phyloP scores from a whole-genome alignment of 2,113 vertebrate species.

The Pontoporia blainvillei region DNA sequence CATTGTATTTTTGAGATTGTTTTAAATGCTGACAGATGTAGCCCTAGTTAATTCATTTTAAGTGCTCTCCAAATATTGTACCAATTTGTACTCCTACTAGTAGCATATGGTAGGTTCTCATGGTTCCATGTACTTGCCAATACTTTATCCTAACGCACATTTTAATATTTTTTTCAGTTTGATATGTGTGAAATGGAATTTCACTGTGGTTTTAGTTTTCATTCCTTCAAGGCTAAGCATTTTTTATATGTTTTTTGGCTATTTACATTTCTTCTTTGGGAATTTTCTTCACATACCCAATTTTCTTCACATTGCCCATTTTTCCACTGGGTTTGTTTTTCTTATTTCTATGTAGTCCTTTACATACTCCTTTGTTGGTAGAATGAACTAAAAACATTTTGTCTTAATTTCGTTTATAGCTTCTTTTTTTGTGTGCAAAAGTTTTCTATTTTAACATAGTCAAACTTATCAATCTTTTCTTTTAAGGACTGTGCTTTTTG shows the following conservation, averaged over 20 bases:
- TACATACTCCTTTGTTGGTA: not conserved
- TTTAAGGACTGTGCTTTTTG: not conserved
- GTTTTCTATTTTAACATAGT: not conserved
- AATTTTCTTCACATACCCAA: not conserved
- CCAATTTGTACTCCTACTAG: not conserved
- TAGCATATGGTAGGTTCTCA: not conserved
- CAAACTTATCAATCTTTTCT: not conserved
- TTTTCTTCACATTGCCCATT: not conserved
- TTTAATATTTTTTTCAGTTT: not conserved
- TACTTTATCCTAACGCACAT: not conserved
- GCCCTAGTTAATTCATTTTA: not conserved
- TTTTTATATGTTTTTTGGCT: not conserved
- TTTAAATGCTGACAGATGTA: not conserved
- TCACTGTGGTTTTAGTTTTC: slow-evolving; percentile 14
- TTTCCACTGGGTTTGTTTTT: not conserved
- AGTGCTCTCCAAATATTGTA: not conserved
- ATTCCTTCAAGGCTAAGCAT: not conserved
- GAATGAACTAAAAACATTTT: slow-evolving; percentile 15
- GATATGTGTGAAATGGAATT: not conserved
- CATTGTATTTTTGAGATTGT: not conserved
- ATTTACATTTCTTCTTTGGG: not conserved
- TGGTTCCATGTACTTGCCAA: not conserved
- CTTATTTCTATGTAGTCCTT: not conserved
- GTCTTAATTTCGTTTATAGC: not conserved
- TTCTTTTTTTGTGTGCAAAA: not conserved